Evolutionary conservation across 23 tunicate species (phyloP).

Genomic region (Corella eumyota): DNA sequence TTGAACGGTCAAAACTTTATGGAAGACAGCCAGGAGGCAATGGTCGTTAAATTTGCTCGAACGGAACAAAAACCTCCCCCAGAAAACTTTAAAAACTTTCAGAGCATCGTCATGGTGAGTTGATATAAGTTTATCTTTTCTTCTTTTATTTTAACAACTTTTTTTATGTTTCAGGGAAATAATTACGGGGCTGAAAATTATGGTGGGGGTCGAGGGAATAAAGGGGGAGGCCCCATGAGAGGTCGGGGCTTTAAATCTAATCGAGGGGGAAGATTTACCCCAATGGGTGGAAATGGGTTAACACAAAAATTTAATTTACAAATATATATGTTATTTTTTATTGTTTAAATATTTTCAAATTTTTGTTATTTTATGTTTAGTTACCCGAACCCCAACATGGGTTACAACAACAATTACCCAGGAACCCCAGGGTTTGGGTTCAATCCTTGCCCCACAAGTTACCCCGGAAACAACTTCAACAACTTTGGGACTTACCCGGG

Average conservation of each 20-base stretch:
- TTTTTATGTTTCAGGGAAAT: no score
- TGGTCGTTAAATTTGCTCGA: slow-evolving; percentile 28
- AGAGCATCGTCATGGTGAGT: neutral
- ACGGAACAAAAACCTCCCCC: slow-evolving; percentile 48
- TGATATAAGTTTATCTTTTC: no score
- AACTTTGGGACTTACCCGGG: slow-evolving; percentile 1
- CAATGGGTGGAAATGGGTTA: slow-evolving; percentile 32
- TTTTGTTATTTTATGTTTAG: no score
- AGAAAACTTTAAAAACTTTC: slow-evolving; percentile 1
- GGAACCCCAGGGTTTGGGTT: no score
- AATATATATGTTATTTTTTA: no score
- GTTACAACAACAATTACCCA: no score
- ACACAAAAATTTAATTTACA: no score
- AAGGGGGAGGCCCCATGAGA: slow-evolving; percentile 50
- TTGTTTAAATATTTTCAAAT: no score
- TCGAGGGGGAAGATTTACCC: slow-evolving; percentile 37
- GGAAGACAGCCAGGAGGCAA: slow-evolving; percentile 1
- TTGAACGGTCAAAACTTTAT: slow-evolving; percentile 20
- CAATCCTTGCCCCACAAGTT: no score
- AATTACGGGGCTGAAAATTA: no score
- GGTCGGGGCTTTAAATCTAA: slow-evolving; percentile 23
- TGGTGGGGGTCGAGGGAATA: neutral
- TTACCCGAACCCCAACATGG: no score
- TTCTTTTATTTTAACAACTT: no score
- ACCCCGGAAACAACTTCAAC: slow-evolving; percentile 5